These are phyloP conservation scores for Meteorus sp. DNA, from an alignment of 1,140 invertebrate species.

Conservation along the genomic window DNA sequence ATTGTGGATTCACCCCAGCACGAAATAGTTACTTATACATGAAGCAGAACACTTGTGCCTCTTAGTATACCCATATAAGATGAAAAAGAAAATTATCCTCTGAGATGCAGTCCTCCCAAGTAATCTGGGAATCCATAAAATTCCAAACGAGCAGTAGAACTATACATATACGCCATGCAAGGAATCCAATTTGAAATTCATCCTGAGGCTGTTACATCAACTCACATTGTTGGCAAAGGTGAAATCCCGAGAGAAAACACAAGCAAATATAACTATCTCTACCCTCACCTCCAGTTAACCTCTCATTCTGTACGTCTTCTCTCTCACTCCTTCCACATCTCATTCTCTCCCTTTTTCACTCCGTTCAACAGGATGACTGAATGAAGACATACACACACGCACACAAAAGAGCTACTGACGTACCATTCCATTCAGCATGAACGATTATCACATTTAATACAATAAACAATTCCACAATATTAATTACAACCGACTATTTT, in stretches of 20 bases:
- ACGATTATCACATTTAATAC: too few relatives aligned
- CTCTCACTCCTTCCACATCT: not conserved
- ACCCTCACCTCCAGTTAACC: not conserved
- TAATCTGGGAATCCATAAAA: slow-evolving; percentile 23
- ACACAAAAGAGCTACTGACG: too few relatives aligned
- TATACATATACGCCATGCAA: slow-evolving; percentile 5
- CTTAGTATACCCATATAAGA: not conserved
- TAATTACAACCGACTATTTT: too few relatives aligned
- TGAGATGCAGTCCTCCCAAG: not conserved
- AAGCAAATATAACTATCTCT: not conserved
- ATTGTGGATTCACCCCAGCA: too few relatives aligned
- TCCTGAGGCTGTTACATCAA: slow-evolving; percentile 20
- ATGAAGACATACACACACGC: too few relatives aligned
- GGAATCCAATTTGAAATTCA: slow-evolving; percentile 26
- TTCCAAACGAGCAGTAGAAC: slow-evolving; percentile 6
- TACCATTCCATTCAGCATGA: too few relatives aligned
- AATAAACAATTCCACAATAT: too few relatives aligned
- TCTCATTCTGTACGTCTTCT: not conserved
- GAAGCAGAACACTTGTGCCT: too few relatives aligned
- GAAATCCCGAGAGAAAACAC: slow-evolving; percentile 12
- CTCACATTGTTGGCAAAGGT: slow-evolving; percentile 16
- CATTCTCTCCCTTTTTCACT: too few relatives aligned
- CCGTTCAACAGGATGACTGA: too few relatives aligned
- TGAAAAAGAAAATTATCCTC: too few relatives aligned
- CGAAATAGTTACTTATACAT: too few relatives aligned